Percentiles rank a stretch among this genome's conserved stretches.
Conservation (phyloP, 2,888 invertebrate species). For the Heliconius aoede region DNA sequence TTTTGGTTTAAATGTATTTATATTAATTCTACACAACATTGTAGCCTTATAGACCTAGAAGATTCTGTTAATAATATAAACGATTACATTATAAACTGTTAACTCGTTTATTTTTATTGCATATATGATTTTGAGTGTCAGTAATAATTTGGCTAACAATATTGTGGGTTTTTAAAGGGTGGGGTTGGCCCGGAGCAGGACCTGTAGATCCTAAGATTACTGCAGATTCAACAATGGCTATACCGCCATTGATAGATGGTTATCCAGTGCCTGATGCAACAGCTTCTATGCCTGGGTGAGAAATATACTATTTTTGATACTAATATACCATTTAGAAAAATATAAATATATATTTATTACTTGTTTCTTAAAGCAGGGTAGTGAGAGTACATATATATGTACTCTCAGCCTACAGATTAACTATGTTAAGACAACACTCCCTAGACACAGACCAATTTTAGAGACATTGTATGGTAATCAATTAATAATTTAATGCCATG, state of each 20-base stretch:
- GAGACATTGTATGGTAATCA: too few species aligned
- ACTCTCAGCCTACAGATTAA: too few species aligned
- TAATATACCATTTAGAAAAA: not conserved
- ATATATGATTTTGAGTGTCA: not conserved
- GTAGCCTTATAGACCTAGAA: not conserved
- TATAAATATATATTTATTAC: not conserved
- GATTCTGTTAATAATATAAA: not conserved
- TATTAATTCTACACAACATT: not conserved
- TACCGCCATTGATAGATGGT: conserved; percentile 69
- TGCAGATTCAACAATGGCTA: conserved; percentile 62
- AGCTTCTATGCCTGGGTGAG: conserved; percentile 71
- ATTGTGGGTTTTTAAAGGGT: conserved; percentile 55
- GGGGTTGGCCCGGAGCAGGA: conserved; percentile 72
- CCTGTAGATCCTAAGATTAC: conserved; percentile 67
- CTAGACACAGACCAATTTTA: too few species aligned
- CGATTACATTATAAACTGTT: not conserved
- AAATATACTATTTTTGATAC: conserved; percentile 4
- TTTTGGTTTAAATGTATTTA: not conserved
- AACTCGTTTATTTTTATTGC: too few species aligned
- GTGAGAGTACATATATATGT: too few species aligned
- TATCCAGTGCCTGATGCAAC: conserved; percentile 62
- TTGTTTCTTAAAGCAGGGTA: not conserved
- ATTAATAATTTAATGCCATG: too few species aligned
- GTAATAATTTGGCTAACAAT: not conserved
- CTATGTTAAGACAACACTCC: too few species aligned